Evolutionary conservation across 2,797 vertebrate genomes (phyloP).

Genomic region (Melanogrammus aeglefinus): DNA sequence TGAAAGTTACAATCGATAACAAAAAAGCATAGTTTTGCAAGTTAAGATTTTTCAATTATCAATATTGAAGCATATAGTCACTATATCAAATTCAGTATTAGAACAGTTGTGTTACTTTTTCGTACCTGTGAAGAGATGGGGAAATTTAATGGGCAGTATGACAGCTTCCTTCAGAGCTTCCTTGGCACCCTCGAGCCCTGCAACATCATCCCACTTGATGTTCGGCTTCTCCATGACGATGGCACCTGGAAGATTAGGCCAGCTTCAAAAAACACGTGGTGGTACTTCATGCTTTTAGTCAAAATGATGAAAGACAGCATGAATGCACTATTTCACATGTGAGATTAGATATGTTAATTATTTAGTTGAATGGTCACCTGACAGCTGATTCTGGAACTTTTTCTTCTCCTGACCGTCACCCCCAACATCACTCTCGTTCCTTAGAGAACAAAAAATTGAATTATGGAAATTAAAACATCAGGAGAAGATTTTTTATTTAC

Average conservation of each 20-base stretch:
- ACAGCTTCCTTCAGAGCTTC: conserved; percentile 95
- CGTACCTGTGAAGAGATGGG: conserved; percentile 90
- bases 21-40: neutral
- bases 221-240: conserved; percentile 94
- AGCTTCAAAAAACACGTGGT: neutral
- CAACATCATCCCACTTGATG: conserved; percentile 90
- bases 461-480: neutral
- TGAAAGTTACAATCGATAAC: neutral
- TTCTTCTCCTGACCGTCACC: conserved; percentile 88
- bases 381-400: conserved; percentile 91
- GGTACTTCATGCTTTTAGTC: neutral
- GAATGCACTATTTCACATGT: neutral
- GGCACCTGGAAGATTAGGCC: conserved; percentile 70
- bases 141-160: conserved; percentile 95
- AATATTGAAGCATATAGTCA: neutral
- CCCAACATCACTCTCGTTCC: conserved; percentile 86
- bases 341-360: neutral
- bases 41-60: neutral
- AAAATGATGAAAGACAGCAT: neutral
- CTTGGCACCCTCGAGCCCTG: conserved; percentile 92
- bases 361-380: conserved; percentile 72
- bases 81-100: neutral
- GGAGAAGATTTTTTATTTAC: neutral
- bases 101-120: neutral
- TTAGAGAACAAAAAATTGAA: conserved; percentile 43